A percentile compares a stretch with the other conserved stretches of the same genome.
Evolutionary conservation across 2,888 invertebrate genomes (phyloP).

Genomic region (Acrocyrtus sp.): DNA sequence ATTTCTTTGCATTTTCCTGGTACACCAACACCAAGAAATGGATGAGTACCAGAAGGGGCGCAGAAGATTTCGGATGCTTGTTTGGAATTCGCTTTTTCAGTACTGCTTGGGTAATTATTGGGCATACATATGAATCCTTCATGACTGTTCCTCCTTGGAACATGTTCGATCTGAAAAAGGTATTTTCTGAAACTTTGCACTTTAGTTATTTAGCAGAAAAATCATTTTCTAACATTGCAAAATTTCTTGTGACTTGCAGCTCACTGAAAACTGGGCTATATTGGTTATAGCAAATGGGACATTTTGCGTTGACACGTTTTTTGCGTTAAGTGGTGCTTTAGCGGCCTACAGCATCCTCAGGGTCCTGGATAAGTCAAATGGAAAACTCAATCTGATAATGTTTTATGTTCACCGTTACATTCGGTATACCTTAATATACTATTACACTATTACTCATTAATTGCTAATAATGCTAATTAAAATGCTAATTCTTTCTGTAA

Average conservation of each 20-base stretch:
- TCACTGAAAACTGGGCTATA: constrained; percentile 64
- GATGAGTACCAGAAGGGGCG: constrained; percentile 68
- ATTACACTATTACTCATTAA: too few relatives aligned
- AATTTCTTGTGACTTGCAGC: constrained; percentile 5
- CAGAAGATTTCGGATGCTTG: constrained; percentile 74
- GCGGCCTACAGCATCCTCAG: constrained; percentile 69
- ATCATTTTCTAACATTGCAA: background rate
- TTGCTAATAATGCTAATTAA: background rate
- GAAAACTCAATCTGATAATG: constrained; percentile 69
- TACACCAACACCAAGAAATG: constrained; percentile 73
- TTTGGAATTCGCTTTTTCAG: constrained; percentile 77
- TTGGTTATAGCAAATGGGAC: constrained; percentile 72
- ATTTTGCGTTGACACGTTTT: constrained; percentile 75
- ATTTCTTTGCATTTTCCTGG: constrained; percentile 73
- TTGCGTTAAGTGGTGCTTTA: constrained; percentile 73
- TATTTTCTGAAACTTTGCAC: constrained; percentile 63
- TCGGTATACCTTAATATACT: too few relatives aligned
- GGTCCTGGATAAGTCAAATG: constrained; percentile 66
- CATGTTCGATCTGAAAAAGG: constrained; percentile 72
- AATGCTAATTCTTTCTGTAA: background rate
- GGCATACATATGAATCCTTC: constrained; percentile 75
- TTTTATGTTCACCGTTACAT: constrained; percentile 72
- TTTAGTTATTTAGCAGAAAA: background rate
- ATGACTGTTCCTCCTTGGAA: constrained; percentile 69
- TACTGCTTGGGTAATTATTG: constrained; percentile 73